Evolutionary conservation across 2,113 vertebrate species (phyloP).

Genomic region (Phaetusa simplex): DNA sequence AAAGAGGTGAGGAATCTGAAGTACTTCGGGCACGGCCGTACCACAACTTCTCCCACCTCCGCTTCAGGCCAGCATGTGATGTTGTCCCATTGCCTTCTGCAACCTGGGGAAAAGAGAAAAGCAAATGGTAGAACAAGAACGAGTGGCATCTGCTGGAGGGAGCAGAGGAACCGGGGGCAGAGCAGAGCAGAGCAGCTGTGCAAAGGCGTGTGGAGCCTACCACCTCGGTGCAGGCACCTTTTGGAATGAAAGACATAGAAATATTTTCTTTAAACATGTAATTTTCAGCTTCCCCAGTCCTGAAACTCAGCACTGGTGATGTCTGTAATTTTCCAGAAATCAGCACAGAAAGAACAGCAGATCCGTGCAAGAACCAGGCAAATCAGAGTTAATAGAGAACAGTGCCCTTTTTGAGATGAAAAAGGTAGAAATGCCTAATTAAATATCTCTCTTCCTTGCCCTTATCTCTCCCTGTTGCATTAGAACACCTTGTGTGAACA

Average conservation of each 20-base stretch:
- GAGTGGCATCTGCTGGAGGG: not conserved
- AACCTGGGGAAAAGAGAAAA: constrained; percentile 74
- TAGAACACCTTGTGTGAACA: not conserved
- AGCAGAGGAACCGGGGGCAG: not conserved
- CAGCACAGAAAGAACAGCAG: not conserved
- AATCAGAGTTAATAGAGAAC: not conserved
- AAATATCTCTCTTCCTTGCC: not conserved
- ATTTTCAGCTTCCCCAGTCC: not conserved
- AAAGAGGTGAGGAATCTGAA: constrained; percentile 82
- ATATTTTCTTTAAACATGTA: accelerated
- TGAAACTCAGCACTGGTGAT: not conserved
- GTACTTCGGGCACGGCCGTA: constrained; percentile 82
- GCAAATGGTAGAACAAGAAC: not conserved
- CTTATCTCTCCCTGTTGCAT: not conserved
- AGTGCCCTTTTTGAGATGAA: not conserved
- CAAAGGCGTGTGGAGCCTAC: not conserved
- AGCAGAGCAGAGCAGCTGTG: not conserved
- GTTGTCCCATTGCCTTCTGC: constrained; percentile 88
- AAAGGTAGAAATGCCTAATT: not conserved
- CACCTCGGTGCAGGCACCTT: accelerated
- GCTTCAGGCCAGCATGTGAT: constrained; percentile 91
- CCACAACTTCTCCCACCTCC: constrained; percentile 80
- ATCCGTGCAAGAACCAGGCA: accelerated
- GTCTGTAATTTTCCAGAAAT: not conserved
- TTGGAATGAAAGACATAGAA: not conserved